phyloP scores from a whole-genome alignment of 2,113 vertebrate genomes.

The Otus sunia region DNA sequence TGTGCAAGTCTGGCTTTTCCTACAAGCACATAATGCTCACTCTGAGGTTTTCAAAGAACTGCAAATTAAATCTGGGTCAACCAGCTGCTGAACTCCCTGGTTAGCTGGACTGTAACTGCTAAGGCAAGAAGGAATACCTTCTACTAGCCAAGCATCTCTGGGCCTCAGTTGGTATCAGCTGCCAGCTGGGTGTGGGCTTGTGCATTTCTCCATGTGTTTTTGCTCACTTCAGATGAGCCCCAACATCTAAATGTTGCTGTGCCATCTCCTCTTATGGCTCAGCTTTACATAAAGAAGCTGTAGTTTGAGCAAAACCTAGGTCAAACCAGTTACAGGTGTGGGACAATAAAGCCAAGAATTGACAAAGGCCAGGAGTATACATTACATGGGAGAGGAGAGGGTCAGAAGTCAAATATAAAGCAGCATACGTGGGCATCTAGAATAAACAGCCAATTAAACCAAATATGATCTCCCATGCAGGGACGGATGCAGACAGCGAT shows the following conservation, averaged over 20 bases:
- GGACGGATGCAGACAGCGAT: neutral
- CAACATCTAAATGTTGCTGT: neutral
- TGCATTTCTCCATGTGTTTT: neutral
- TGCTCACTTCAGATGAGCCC: neutral
- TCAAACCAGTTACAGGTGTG: neutral
- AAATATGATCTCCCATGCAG: neutral
- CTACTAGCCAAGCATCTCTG: neutral
- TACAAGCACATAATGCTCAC: neutral
- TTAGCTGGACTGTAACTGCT: neutral
- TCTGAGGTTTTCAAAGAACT: constrained; percentile 18
- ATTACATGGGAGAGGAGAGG: neutral
- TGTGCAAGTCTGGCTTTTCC: neutral
- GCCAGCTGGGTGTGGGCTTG: neutral
- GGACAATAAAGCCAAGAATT: neutral
- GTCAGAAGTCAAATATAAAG: neutral
- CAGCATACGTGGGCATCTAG: neutral
- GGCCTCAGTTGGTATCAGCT: neutral
- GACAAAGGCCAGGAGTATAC: neutral
- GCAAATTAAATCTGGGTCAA: constrained; percentile 1
- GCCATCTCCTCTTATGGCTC: neutral
- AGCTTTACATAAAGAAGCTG: neutral
- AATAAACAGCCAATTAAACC: neutral
- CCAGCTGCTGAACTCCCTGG: neutral
- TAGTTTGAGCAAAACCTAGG: neutral
- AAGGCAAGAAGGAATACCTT: neutral